Percentiles rank a stretch among this genome's conserved stretches.
These are phyloP conservation scores for Cebidichthys violaceus DNA, from an alignment of 2,113 vertebrate genomes.

Conservation along the genomic window DNA sequence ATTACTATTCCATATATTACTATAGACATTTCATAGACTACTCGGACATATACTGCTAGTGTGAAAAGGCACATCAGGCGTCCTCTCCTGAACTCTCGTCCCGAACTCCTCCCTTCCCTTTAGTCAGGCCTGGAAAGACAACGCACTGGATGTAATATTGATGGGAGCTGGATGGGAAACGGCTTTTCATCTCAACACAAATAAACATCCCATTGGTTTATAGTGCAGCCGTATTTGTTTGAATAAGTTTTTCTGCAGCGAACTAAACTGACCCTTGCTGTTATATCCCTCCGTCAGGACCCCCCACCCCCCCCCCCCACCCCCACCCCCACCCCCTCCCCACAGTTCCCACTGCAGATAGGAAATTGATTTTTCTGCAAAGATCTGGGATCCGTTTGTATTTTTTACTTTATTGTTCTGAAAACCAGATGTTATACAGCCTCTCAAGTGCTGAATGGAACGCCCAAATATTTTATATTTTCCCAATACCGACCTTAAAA, in stretches of 20 bases:
- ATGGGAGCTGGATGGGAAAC: conserved; percentile 55
- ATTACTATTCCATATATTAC: too few species aligned
- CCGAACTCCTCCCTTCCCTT: conserved; percentile 27
- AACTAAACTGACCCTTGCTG: conserved; percentile 26
- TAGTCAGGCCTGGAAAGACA: conserved; percentile 17
- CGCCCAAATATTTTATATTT: conserved; percentile 56
- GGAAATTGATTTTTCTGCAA: conserved; percentile 45
- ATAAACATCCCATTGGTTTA: conserved; percentile 64
- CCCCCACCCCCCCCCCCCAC: conserved; percentile 13
- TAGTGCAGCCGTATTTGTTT: conserved; percentile 59
- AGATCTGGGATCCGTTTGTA: conserved; percentile 38
- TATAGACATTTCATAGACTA: too few species aligned
- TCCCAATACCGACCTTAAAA: conserved; percentile 44
- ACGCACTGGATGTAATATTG: conserved; percentile 33
- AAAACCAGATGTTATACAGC: conserved; percentile 38
- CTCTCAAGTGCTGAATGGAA: conserved; percentile 14
- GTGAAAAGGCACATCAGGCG: not conserved
- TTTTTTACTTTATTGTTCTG: conserved; percentile 36
- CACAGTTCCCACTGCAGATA: conserved; percentile 36
- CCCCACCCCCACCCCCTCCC: conserved; percentile 10
- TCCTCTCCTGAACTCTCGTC: conserved; percentile 26
- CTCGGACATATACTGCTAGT: too few species aligned
- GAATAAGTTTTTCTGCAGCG: conserved; percentile 37
- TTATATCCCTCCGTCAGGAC: conserved; percentile 19
- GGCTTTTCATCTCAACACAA: conserved; percentile 48